phyloP scores from a whole-genome alignment of 2,888 invertebrate species.

The Agrochola macilenta region DNA sequence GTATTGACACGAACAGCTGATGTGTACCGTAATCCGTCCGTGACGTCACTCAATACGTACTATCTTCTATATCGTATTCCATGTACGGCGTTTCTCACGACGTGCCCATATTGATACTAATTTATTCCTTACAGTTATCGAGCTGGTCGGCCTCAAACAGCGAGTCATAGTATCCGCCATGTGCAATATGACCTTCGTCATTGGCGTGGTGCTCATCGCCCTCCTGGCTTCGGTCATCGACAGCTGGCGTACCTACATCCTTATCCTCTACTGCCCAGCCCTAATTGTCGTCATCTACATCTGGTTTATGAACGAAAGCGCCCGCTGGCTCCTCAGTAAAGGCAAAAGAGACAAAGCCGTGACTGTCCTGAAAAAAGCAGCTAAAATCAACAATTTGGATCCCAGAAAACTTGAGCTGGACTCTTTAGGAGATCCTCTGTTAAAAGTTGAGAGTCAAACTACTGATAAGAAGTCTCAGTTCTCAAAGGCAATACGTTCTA shows the following conservation, averaged over 20 bases:
- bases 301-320: slow-evolving; percentile 94
- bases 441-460: slow-evolving; percentile 79
- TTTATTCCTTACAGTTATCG: slow-evolving; percentile 91
- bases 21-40: too few species aligned
- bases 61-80: slow-evolving; percentile 41
- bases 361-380: slow-evolving; percentile 91
- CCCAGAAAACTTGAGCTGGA: slow-evolving; percentile 87
- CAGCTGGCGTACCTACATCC: slow-evolving; percentile 93
- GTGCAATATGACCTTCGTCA: slow-evolving; percentile 93
- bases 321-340: slow-evolving; percentile 94
- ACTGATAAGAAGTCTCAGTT: slow-evolving; percentile 84
- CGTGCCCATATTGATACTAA: slow-evolving; percentile 48
- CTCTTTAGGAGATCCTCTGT: slow-evolving; percentile 83
- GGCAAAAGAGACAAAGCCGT: slow-evolving; percentile 92
- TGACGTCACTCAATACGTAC: too few species aligned
- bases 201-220: slow-evolving; percentile 93
- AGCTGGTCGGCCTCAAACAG: slow-evolving; percentile 94
- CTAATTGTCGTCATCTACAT: slow-evolving; percentile 92
- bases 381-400: slow-evolving; percentile 91
- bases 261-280: slow-evolving; percentile 93
- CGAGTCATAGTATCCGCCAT: slow-evolving; percentile 94
- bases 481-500: slow-evolving; percentile 89
- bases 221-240: slow-evolving; percentile 93
- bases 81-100: slow-evolving; percentile 36
- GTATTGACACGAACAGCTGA: too few species aligned